Base-by-base conservation (phyloP, 1,140 invertebrate genomes). In the Drosophila guanche region DNA sequence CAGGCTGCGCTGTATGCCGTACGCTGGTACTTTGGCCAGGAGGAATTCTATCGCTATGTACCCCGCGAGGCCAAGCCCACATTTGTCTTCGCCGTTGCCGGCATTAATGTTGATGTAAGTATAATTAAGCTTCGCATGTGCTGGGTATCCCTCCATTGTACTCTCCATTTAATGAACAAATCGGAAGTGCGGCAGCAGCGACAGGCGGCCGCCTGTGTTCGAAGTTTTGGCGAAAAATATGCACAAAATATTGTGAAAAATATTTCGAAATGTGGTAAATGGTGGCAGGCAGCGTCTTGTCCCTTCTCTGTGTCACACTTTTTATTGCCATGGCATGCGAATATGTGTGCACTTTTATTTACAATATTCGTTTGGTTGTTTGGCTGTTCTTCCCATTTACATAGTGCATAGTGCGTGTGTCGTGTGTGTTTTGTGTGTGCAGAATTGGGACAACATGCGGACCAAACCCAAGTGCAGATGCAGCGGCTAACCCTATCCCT, bases 21-120 rank as follows among this genome's bases (percentile, higher is more conserved):
- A 72, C 95, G 96, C 91, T 97, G 96, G 96, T 97, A 97, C 91
- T 93, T 95, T 48, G 94, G 94, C 42, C 94, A 95, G 45, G 93
- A 94, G 16, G 96, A 97, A 92, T 97, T 97, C 93, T 96, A 95
- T 91, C 92, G 95, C 68, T 96, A 93, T 80, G 94, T 95, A 75
- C 94, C 94, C 5, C 93, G 94, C 59, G 95, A 95, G 81, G 93
- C 93, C 88, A 95, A 95, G 3, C 94, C 94, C 0, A 95, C 94
- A 25, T 93, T 95, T 85, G 94, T 95, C 3, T 96, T 96, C 77
- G 93, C 94, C 2, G 90, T 95, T 23, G 93, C 94, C 1, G 95
- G 95, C 52, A 93, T 96, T 53, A 94, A 94, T 53, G 95, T 96
- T 53, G 95, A 96, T 91, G 95, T 96, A 92, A 95, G 95, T 95